Conservation (phyloP, 2,888 invertebrate genomes). For the Sarcophaga rosellei region DNA sequence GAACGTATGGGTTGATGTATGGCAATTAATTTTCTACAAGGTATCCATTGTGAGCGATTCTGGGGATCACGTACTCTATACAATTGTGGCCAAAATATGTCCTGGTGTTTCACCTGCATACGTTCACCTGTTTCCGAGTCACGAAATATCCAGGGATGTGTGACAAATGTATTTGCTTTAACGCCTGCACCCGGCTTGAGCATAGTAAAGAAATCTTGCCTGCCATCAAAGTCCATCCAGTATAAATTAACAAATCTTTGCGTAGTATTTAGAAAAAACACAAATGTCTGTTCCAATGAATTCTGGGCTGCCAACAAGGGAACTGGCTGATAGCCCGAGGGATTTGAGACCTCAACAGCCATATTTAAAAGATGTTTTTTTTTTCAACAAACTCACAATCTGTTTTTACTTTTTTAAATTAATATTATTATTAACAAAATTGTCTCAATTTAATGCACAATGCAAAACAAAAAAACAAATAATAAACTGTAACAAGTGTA, state of each 20-base stretch:
- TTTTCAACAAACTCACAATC: background rate
- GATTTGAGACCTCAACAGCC: conserved; percentile 55
- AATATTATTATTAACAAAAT: too few relatives aligned
- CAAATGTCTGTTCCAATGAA: conserved; percentile 81
- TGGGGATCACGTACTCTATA: conserved; percentile 74
- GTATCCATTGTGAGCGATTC: conserved; percentile 70
- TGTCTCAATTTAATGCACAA: background rate
- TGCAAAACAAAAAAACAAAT: background rate
- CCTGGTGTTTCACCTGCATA: conserved; percentile 81
- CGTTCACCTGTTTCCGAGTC: conserved; percentile 87
- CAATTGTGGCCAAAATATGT: conserved; percentile 81
- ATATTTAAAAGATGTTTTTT: conserved; percentile 22
- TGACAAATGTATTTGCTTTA: conserved; percentile 87
- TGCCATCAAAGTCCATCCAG: conserved; percentile 90
- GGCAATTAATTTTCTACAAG: conserved; percentile 72
- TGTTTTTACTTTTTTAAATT: background rate
- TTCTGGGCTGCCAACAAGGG: conserved; percentile 59
- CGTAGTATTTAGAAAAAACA: conserved; percentile 85
- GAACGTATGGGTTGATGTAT: conserved; percentile 78
- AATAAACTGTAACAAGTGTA: conserved; percentile 37
- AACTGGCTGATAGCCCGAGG: conserved; percentile 24
- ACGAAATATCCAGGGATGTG: conserved; percentile 93
- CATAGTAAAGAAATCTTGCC: conserved; percentile 84
- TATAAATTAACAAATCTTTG: conserved; percentile 81
- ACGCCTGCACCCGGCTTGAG: conserved; percentile 82